These are phyloP conservation scores for Thinocorus orbignyianus DNA, from an alignment of 2,113 vertebrate species.

Conservation along the genomic window DNA sequence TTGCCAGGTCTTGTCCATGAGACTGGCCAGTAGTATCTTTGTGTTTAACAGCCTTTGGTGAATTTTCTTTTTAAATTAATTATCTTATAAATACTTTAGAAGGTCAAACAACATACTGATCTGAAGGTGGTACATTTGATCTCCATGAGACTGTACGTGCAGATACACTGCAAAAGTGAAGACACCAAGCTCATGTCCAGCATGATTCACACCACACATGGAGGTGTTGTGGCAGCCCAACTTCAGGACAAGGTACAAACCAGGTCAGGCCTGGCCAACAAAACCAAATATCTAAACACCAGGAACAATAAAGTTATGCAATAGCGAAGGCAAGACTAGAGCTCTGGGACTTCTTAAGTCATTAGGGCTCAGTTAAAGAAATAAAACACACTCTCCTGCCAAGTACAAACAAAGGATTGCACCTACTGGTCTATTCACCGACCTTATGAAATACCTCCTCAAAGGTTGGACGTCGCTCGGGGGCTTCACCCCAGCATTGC, in stretches of 20 bases:
- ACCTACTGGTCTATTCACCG: not conserved
- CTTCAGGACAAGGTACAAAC: not conserved
- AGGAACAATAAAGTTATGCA: not conserved
- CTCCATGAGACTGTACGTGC: not conserved
- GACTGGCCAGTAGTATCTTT: not conserved
- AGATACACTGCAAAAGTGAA: not conserved
- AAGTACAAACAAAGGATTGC: not conserved
- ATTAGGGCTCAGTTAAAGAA: not conserved
- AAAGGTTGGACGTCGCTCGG: conserved; percentile 84
- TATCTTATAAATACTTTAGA: not conserved
- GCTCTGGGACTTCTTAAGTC: not conserved
- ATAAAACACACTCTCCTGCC: not conserved
- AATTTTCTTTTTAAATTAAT: not conserved
- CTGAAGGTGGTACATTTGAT: not conserved
- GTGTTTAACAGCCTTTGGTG: not conserved
- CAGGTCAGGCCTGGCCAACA: not conserved
- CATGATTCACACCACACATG: not conserved
- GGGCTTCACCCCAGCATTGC: conserved; percentile 89
- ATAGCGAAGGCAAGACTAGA: not conserved
- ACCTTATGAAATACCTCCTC: conserved; percentile 92
- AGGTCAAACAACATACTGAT: not conserved
- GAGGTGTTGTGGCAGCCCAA: not conserved
- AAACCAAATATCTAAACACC: not conserved
- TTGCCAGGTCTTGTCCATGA: not conserved
- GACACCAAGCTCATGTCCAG: not conserved